Evolutionary conservation across 2,113 vertebrate genomes (phyloP).

Genomic region (Chrysemys picta): DNA sequence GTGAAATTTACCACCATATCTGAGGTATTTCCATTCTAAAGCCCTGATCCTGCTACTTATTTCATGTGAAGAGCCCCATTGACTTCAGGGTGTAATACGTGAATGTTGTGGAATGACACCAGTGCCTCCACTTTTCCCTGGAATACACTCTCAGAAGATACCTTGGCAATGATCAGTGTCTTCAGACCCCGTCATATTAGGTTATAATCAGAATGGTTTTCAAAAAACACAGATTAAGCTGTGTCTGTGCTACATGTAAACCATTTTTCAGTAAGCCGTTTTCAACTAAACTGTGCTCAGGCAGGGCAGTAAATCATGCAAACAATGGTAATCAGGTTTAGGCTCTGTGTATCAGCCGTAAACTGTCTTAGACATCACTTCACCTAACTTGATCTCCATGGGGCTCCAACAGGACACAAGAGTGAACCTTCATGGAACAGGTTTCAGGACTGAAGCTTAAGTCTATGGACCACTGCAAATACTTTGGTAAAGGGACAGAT

Average conservation of each 20-base stretch:
- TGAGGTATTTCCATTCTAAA: neutral
- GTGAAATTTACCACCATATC: neutral
- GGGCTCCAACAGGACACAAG: neutral
- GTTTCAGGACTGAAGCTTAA: slow-evolving; percentile 11
- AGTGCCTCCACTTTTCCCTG: neutral
- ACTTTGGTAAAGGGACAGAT: neutral
- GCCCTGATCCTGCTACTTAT: neutral
- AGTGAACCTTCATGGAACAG: slow-evolving; percentile 15
- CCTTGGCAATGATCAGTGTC: neutral
- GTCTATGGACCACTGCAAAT: slow-evolving; percentile 19
- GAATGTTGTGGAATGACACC: neutral
- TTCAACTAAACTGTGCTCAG: slow-evolving; percentile 48
- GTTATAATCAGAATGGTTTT: slow-evolving; percentile 9
- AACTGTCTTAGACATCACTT: slow-evolving; percentile 48
- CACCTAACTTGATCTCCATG: slow-evolving; percentile 49
- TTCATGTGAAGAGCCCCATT: neutral
- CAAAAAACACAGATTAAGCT: slow-evolving; percentile 38
- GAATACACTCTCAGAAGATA: neutral
- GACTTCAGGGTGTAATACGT: neutral
- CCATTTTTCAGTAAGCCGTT: slow-evolving; percentile 39
- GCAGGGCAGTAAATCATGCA: slow-evolving; percentile 59
- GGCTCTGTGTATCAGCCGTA: slow-evolving; percentile 43
- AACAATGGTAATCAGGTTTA: slow-evolving; percentile 58
- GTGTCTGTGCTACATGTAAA: slow-evolving; percentile 14
- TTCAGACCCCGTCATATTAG: slow-evolving; percentile 18